phyloP scores from a whole-genome alignment of 1,140 invertebrate genomes.

The Elysia chlorotica region DNA sequence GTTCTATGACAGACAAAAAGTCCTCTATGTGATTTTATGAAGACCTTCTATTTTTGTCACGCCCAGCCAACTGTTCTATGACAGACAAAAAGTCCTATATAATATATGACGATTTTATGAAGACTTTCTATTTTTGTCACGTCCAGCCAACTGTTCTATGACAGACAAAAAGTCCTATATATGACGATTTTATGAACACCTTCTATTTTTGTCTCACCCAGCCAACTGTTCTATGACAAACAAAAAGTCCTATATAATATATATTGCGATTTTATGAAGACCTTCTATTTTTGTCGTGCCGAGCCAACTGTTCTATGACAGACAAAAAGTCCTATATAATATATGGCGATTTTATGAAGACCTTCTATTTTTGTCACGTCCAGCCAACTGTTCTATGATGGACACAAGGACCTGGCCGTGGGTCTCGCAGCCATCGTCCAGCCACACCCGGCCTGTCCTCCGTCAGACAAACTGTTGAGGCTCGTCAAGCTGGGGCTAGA shows the following conservation, averaged over 20 bases:
- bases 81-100: not conserved
- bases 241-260: not conserved
- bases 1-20: too few relatives aligned
- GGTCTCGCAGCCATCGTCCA: conserved; percentile 80
- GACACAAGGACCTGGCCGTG: conserved; percentile 86
- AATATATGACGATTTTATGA: too few relatives aligned
- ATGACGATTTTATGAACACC: too few relatives aligned
- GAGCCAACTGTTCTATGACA: not conserved
- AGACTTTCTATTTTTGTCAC: too few relatives aligned
- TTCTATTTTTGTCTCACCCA: too few relatives aligned
- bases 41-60: too few relatives aligned
- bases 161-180: too few relatives aligned
- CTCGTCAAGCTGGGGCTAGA: conserved; percentile 85
- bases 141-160: too few relatives aligned
- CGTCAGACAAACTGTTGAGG: conserved; percentile 88
- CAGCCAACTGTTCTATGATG: conserved; percentile 80
- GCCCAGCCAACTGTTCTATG: too few relatives aligned
- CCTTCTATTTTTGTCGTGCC: not conserved
- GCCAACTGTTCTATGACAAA: not conserved
- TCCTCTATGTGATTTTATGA: too few relatives aligned
- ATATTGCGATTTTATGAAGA: not conserved
- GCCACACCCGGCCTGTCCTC: conserved; percentile 89
- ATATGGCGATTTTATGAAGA: not conserved
- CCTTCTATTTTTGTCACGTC: conserved; percentile 32
- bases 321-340: not conserved